Conservation (phyloP, 2,113 vertebrate species). For the Pterocles gutturalis region DNA sequence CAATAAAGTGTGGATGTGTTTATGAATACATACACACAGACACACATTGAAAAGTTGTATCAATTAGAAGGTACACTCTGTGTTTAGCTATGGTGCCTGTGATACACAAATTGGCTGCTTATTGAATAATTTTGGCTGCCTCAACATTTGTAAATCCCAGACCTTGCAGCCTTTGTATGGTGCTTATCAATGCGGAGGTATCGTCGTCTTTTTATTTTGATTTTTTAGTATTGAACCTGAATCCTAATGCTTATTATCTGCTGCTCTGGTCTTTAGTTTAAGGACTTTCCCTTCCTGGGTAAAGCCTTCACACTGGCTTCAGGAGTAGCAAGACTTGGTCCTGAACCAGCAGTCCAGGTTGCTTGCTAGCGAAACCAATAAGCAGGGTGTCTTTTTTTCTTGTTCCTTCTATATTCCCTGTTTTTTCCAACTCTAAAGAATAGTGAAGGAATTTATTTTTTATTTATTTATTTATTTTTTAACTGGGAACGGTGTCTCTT, state of each 20-base stretch:
- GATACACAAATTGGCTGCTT: neutral
- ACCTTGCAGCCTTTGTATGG: neutral
- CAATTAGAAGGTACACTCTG: neutral
- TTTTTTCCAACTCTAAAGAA: neutral
- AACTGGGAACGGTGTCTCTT: neutral
- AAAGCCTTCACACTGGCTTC: neutral
- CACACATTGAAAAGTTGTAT: neutral
- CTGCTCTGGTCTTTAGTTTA: neutral
- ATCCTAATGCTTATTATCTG: neutral
- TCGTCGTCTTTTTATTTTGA: neutral
- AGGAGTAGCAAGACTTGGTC: neutral
- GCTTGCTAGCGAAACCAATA: neutral
- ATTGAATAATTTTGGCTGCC: neutral
- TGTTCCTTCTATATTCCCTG: neutral
- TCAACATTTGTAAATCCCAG: rapidly evolving
- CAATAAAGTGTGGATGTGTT: neutral
- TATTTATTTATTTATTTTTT: too few relatives aligned
- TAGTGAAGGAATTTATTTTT: too few relatives aligned
- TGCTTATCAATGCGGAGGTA: rapidly evolving
- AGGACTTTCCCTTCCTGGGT: neutral
- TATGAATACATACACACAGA: neutral
- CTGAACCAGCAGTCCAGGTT: neutral
- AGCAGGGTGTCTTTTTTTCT: neutral
- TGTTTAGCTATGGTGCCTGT: neutral
- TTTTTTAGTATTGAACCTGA: neutral